These are phyloP conservation scores for Seriola rivoliana DNA, from an alignment of 2,113 vertebrate species.

Conservation along the genomic window DNA sequence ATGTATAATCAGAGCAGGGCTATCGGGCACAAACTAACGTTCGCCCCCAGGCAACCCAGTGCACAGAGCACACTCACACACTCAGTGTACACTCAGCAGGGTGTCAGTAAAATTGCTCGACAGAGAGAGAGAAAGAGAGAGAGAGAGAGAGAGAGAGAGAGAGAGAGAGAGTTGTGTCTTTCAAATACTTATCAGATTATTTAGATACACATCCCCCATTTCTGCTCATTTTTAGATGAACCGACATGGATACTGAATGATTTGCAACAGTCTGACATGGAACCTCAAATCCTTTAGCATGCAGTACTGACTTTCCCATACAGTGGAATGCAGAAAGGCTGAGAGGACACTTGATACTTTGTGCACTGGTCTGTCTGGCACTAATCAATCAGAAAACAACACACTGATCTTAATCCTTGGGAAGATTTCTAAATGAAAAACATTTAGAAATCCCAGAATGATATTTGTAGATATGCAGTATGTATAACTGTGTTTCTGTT, in stretches of 20 bases:
- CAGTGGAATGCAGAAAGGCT: constrained; percentile 69
- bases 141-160: constrained; percentile 13
- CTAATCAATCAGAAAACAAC: constrained; percentile 69
- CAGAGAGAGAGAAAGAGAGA: constrained; percentile 19
- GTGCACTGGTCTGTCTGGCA: constrained; percentile 54
- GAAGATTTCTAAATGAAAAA: constrained; percentile 42
- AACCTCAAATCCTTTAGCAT: constrained; percentile 61
- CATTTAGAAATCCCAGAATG: constrained; percentile 27
- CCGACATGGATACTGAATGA: constrained; percentile 74
- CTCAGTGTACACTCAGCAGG: constrained; percentile 60
- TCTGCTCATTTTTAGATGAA: constrained; percentile 61
- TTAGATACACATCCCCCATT: constrained; percentile 66
- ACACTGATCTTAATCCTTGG: constrained; percentile 42
- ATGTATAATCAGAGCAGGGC: constrained; percentile 83
- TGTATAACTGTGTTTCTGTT: constrained; percentile 5
- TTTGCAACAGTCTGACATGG: constrained; percentile 68
- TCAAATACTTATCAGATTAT: constrained; percentile 70
- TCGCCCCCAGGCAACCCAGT: constrained; percentile 72
- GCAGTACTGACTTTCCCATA: constrained; percentile 70
- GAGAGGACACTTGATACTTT: constrained; percentile 64
- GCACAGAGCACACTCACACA: constrained; percentile 54
- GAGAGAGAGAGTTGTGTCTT: constrained; percentile 33
- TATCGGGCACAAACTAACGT: constrained; percentile 71
- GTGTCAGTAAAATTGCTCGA: constrained; percentile 48
- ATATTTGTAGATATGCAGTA: constrained; percentile 13